Conservation (phyloP, 2,888 invertebrate genomes). For the Heliconius ethilla region DNA sequence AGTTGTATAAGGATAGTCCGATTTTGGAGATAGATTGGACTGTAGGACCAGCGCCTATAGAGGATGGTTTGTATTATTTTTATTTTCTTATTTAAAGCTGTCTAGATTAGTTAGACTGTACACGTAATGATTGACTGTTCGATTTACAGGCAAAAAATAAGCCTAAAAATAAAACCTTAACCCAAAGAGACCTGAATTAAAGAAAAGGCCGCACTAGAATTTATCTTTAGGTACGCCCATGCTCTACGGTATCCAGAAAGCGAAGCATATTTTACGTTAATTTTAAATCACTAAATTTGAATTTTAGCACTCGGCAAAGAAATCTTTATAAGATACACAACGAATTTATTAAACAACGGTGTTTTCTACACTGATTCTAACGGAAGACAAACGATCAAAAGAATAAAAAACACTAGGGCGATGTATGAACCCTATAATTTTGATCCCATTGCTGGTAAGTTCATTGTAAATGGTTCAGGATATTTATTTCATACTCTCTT, state of each 20-base stretch:
- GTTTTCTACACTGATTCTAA: constrained; percentile 96
- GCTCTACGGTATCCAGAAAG: too few relatives aligned
- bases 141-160: too few relatives aligned
- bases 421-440: constrained; percentile 50
- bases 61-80: constrained; percentile 65
- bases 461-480: not conserved
- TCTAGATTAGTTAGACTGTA: not conserved
- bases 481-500: too few relatives aligned
- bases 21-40: constrained; percentile 89
- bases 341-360: constrained; percentile 82
- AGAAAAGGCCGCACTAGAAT: too few relatives aligned
- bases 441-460: constrained; percentile 58
- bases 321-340: constrained; percentile 88
- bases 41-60: constrained; percentile 87
- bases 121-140: not conserved
- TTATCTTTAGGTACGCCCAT: too few relatives aligned
- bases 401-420: constrained; percentile 80
- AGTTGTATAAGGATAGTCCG: constrained; percentile 84
- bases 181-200: too few relatives aligned
- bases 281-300: not conserved
- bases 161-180: too few relatives aligned
- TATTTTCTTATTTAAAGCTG: not conserved
- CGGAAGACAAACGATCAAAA: constrained; percentile 91
- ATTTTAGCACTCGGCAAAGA: constrained; percentile 85
- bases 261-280: too few relatives aligned